Percentiles rank a stretch among this genome's conserved stretches.
These are phyloP conservation scores for Turdus rufiventris DNA, from an alignment of 2,113 vertebrate genomes.

Conservation along the genomic window DNA sequence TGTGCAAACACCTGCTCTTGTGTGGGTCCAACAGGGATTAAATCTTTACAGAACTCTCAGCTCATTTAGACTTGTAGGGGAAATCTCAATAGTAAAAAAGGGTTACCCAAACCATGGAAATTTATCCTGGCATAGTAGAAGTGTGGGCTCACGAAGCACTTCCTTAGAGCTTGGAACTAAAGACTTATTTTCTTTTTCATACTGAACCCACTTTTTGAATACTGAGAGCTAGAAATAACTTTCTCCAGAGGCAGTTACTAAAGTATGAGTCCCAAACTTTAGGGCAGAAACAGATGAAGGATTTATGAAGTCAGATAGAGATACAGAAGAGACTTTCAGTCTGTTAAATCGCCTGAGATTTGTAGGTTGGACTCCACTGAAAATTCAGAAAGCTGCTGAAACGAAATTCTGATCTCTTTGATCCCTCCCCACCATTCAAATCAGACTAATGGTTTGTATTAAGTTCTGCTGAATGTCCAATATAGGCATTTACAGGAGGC, in stretches of 20 bases:
- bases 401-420: neutral
- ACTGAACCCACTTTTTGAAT: neutral
- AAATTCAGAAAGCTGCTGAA: constrained; percentile 23
- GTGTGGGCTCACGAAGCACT: neutral
- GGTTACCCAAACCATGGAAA: neutral
- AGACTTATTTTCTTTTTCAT: neutral
- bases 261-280: neutral
- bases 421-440: neutral
- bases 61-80: neutral
- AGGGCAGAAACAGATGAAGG: neutral
- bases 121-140: neutral
- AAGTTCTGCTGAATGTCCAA: constrained; percentile 13
- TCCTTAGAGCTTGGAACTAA: neutral
- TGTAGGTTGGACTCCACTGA: neutral
- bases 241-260: neutral
- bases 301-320: constrained; percentile 7
- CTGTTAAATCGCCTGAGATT: constrained; percentile 10
- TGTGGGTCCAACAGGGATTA: neutral
- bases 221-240: neutral
- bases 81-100: neutral
- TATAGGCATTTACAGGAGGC: neutral
- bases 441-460: constrained; percentile 12
- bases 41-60: neutral
- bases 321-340: neutral
- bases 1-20: constrained; percentile 5